A percentile compares a stretch with the other conserved stretches of the same genome.
phyloP scores from a whole-genome alignment of 2,797 vertebrate genomes.

The Poecilia picta region DNA sequence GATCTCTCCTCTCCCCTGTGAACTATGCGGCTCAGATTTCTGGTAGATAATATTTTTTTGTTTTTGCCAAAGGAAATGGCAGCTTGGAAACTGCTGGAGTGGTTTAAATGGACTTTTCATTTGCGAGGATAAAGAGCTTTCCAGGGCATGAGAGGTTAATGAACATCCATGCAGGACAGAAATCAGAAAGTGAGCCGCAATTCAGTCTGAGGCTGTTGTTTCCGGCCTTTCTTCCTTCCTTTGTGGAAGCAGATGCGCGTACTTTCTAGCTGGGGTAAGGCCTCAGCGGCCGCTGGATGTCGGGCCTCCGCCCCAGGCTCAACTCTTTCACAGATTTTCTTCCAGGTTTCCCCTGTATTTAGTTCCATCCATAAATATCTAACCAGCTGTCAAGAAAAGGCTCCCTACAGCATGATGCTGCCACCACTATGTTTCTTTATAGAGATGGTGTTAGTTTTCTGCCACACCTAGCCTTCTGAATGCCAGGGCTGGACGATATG shows the following conservation, averaged over 20 bases:
- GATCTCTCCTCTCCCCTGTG: constrained; percentile 49
- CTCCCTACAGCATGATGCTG: neutral
- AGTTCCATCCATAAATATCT: neutral
- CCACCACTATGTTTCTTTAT: neutral
- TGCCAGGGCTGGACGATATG: too few species aligned
- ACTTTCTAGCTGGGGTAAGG: constrained; percentile 27
- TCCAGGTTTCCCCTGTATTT: neutral
- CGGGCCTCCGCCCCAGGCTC: neutral
- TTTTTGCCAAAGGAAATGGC: constrained; percentile 69
- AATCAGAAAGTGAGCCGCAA: constrained; percentile 60
- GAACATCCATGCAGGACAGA: constrained; percentile 71
- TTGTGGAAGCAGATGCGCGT: constrained; percentile 51
- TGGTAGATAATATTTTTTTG: constrained; percentile 45
- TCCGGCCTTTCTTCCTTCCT: constrained; percentile 78
- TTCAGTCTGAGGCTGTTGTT: constrained; percentile 58
- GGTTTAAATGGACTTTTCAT: constrained; percentile 35
- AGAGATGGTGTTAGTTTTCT: neutral
- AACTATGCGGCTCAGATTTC: constrained; percentile 47
- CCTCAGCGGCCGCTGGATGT: neutral
- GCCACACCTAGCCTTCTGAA: neutral
- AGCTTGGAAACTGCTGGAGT: constrained; percentile 37
- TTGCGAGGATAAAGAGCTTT: constrained; percentile 54
- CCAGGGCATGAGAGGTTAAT: constrained; percentile 71
- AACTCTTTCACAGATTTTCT: neutral
- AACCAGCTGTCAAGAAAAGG: neutral